Conservation (phyloP, 2,888 invertebrate species). For the Dryocosmus kuriphilus region DNA sequence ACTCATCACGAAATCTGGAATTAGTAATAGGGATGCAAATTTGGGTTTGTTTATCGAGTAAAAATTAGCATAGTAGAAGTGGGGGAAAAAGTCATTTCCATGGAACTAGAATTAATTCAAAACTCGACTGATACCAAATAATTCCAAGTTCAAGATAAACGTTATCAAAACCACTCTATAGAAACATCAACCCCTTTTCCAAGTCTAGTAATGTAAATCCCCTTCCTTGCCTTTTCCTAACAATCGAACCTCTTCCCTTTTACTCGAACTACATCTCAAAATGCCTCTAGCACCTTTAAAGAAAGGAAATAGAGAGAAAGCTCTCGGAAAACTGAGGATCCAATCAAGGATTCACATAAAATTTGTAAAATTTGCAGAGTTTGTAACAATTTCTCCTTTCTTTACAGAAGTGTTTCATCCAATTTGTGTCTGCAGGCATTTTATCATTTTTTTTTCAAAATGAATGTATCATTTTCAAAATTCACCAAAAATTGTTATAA, state of each 20-base stretch:
- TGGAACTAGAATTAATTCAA: not conserved
- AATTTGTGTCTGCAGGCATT: not conserved
- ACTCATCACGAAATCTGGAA: not conserved
- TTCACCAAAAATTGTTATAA: not conserved
- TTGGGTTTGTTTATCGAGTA: not conserved
- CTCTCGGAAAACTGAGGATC: slow-evolving; percentile 12
- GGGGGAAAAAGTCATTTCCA: not conserved
- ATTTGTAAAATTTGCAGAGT: not conserved
- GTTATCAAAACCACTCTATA: not conserved
- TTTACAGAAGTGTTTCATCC: not conserved
- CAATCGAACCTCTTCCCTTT: slow-evolving; percentile 2
- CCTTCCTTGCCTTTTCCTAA: not conserved
- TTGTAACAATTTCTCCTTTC: not conserved
- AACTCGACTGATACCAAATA: not conserved
- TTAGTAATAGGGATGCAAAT: slow-evolving; percentile 11
- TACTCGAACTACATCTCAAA: not conserved
- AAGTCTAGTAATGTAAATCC: slow-evolving; percentile 18
- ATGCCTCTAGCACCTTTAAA: slow-evolving; percentile 22
- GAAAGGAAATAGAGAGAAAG: not conserved
- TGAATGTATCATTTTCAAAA: too few species aligned
- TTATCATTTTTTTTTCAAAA: too few species aligned
- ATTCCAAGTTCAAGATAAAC: not conserved
- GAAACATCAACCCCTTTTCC: not conserved
- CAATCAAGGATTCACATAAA: slow-evolving; percentile 1
- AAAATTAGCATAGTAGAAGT: not conserved